Conservation (phyloP, 53 echinoderm and acorn worm species). For the Antedon mediterranea region DNA sequence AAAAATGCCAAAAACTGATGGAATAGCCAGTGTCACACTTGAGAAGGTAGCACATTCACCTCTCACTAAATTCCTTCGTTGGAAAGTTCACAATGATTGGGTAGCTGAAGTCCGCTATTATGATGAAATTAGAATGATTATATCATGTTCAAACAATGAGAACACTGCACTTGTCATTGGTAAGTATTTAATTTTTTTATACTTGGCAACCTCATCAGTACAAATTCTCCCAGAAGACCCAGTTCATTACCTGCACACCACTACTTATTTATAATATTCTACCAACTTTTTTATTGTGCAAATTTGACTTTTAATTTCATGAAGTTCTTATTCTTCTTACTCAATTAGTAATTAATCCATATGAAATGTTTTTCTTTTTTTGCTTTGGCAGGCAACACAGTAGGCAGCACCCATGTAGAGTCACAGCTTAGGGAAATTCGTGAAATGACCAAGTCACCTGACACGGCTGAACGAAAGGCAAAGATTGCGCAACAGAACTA, state of each 20-base stretch:
- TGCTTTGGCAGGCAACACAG: conserved; percentile 48
- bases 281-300: too few relatives aligned
- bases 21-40: conserved; percentile 95
- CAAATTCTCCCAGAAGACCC: too few relatives aligned
- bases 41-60: conserved; percentile 93
- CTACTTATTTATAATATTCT: too few relatives aligned
- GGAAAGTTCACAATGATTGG: conserved; percentile 98
- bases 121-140: conserved; percentile 78
- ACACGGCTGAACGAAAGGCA: conserved; percentile 59
- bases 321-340: too few relatives aligned
- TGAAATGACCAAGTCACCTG: conserved; percentile 40
- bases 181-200: conserved; percentile 9
- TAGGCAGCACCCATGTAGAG: conserved; percentile 90
- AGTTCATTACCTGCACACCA: too few relatives aligned
- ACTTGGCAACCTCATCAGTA: too few relatives aligned
- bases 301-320: too few relatives aligned
- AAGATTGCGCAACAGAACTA: conserved; percentile 86
- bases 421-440: conserved; percentile 74
- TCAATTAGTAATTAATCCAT: too few relatives aligned
- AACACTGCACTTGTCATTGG: conserved; percentile 90
- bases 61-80: conserved; percentile 78
- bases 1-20: conserved; percentile 98
- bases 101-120: conserved; percentile 84
- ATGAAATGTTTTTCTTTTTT: background rate
- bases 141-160: conserved; percentile 93